Percentiles rank a stretch among this genome's conserved stretches.
These are phyloP conservation scores for Cotesia typhae DNA, from an alignment of 1,140 invertebrate species.

Conservation along the genomic window DNA sequence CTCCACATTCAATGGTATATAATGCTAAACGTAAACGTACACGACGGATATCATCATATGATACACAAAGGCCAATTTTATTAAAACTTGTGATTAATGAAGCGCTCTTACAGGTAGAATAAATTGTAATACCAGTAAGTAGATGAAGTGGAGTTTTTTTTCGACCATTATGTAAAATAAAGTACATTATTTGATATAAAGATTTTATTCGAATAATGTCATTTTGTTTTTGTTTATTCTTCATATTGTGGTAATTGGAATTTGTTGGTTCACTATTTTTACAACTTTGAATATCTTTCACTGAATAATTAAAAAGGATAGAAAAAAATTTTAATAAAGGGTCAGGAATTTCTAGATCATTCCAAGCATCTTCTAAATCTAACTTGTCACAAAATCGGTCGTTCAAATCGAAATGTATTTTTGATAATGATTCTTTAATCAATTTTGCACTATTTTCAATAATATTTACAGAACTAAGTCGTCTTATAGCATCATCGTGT, in stretches of 20 bases:
- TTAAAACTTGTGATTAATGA: slow-evolving; percentile 17
- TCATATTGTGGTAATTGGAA: not conserved
- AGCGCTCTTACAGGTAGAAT: slow-evolving; percentile 24
- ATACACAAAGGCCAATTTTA: slow-evolving; percentile 8
- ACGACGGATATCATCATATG: slow-evolving; percentile 22
- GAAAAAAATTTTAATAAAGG: slow-evolving; percentile 23
- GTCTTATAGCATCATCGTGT: not conserved
- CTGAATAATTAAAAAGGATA: slow-evolving; percentile 22
- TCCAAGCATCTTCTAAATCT: slow-evolving; percentile 26
- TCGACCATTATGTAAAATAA: not conserved
- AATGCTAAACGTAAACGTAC: not conserved
- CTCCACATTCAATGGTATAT: slow-evolving; percentile 25
- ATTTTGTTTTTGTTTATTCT: slow-evolving; percentile 9
- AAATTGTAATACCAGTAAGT: slow-evolving; percentile 4
- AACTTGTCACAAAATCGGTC: slow-evolving; percentile 30
- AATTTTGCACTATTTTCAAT: slow-evolving; percentile 17
- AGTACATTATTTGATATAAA: slow-evolving; percentile 22
- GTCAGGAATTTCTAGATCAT: slow-evolving; percentile 22
- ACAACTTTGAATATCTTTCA: not conserved
- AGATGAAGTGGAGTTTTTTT: slow-evolving; percentile 25
- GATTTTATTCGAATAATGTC: slow-evolving; percentile 1
- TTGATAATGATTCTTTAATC: slow-evolving; percentile 8
- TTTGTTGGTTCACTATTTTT: not conserved
- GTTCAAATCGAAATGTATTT: slow-evolving; percentile 26
- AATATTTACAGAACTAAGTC: not conserved